A percentile compares a stretch with the other conserved stretches of the same genome.
These are phyloP conservation scores for Maniola hyperantus DNA, from an alignment of 2,888 invertebrate species.

Conservation along the genomic window DNA sequence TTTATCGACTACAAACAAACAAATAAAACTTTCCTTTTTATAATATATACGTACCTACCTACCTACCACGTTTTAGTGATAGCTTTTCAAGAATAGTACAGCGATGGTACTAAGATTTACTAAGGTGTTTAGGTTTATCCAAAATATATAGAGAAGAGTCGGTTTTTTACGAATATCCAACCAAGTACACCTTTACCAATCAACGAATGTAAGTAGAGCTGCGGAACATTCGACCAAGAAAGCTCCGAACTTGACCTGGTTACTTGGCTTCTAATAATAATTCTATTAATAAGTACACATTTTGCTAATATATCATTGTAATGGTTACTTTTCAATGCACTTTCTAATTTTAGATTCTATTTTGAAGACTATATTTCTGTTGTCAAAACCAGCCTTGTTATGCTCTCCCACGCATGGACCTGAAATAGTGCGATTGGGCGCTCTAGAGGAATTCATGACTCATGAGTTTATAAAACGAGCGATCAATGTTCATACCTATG, in stretches of 20 bases:
- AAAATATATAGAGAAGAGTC: no score
- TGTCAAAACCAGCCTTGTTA: constrained; percentile 74
- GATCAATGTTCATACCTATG: constrained; percentile 62
- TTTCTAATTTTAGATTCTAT: constrained; percentile 64
- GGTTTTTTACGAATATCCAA: not conserved
- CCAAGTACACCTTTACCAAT: not conserved
- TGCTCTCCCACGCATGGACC: constrained; percentile 67
- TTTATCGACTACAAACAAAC: no score
- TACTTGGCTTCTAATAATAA: constrained; percentile 44
- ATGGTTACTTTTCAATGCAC: constrained; percentile 46
- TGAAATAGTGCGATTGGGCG: constrained; percentile 61
- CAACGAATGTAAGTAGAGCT: not conserved
- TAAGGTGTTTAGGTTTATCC: no score
- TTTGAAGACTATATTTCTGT: constrained; percentile 61
- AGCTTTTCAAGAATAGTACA: no score
- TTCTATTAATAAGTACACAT: constrained; percentile 43
- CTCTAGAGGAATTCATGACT: constrained; percentile 65
- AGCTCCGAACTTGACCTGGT: constrained; percentile 50
- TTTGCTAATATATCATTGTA: constrained; percentile 41
- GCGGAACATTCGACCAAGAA: not conserved
- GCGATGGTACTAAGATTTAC: no score
- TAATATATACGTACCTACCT: no score
- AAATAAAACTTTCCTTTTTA: no score
- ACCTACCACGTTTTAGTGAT: no score
- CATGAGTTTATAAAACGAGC: constrained; percentile 64